A percentile compares a stretch with the other conserved stretches of the same genome.
Evolutionary conservation across 2,113 vertebrate species (phyloP).

Genomic region (Gambusia holbrooki): DNA sequence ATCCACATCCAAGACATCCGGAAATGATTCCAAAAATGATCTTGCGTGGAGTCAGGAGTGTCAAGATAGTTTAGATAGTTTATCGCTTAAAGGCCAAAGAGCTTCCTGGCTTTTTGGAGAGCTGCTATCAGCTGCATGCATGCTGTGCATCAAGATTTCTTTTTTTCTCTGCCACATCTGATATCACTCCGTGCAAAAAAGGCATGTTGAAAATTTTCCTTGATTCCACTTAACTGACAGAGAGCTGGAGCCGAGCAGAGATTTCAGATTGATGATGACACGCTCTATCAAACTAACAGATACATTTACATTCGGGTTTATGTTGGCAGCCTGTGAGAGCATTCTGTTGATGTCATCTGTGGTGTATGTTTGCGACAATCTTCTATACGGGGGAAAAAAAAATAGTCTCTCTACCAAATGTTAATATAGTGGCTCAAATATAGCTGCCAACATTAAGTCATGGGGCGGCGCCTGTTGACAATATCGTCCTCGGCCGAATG

Average conservation of each 20-base stretch:
- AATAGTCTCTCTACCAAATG: constrained; percentile 9
- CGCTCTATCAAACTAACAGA: constrained; percentile 48
- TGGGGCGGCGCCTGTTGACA: constrained; percentile 52
- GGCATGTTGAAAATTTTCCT: neutral
- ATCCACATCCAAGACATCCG: constrained; percentile 28
- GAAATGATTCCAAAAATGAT: constrained; percentile 52
- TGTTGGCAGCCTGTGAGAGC: constrained; percentile 37
- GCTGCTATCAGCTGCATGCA: constrained; percentile 35
- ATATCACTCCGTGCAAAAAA: constrained; percentile 36
- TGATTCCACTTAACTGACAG: constrained; percentile 16
- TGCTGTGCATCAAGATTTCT: constrained; percentile 34
- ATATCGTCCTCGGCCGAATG: constrained; percentile 43
- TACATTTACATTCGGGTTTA: constrained; percentile 25
- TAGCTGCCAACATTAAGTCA: constrained; percentile 70
- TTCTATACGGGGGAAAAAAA: constrained; percentile 19
- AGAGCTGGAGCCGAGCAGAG: neutral
- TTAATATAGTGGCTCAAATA: constrained; percentile 59
- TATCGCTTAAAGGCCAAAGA: constrained; percentile 39
- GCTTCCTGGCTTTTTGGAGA: constrained; percentile 43
- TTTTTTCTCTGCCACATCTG: constrained; percentile 31
- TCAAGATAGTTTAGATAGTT: constrained; percentile 36
- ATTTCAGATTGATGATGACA: constrained; percentile 42
- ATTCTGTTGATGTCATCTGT: constrained; percentile 33
- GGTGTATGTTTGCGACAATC: constrained; percentile 39
- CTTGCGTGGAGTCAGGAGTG: constrained; percentile 36